Base-by-base conservation (phyloP, 1,140 invertebrate genomes). In the Tetramorium alpestre region DNA sequence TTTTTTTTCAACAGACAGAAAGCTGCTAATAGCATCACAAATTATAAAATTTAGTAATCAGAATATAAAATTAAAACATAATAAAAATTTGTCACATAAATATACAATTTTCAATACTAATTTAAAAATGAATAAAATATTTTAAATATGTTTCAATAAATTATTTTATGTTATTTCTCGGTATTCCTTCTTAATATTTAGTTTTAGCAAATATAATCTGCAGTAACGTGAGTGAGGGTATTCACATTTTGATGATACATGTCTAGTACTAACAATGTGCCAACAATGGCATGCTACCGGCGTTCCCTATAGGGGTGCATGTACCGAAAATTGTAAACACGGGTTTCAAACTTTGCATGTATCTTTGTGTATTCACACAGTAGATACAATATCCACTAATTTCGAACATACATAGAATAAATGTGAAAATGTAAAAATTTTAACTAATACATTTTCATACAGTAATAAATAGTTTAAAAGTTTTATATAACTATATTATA, bases 251-350 rank as follows among this genome's bases (percentile, higher is more conserved):
- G 80, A 82, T 73, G 80, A 75, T 84, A 60, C 69, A 73, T 60
- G 41, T 73, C 56, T 84, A 84, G 28, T 56, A 60, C 41, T 60
- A 73, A 82, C 41, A 54, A 44, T 73, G 67, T 82, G 69, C 54
- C 41, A 84, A 84, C 80, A 82, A 58, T 56, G 22, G 49, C 65
- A 58, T 38, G 25, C 69, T 84, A 75, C 54, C 18, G 25, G 18
- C 69, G 25, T 84, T 81, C 33, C 22, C 77, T 82, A 84, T 60
- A 84, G 69, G 51, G 70, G 54, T 62, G 69, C 56, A 84, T 84
- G 80, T 84, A 84, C 80, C 69, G 69, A 84, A 73, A 84, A 84
- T 84, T 84, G 80, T 84, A 84, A 84, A 84, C 80, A 84, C 41
- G n/a, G 41, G 69, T 62, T 75, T 60, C 69, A 60, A 84, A 84